Evolutionary conservation across 2,888 invertebrate species (phyloP).

Genomic region (Tupiocoris notatus): DNA sequence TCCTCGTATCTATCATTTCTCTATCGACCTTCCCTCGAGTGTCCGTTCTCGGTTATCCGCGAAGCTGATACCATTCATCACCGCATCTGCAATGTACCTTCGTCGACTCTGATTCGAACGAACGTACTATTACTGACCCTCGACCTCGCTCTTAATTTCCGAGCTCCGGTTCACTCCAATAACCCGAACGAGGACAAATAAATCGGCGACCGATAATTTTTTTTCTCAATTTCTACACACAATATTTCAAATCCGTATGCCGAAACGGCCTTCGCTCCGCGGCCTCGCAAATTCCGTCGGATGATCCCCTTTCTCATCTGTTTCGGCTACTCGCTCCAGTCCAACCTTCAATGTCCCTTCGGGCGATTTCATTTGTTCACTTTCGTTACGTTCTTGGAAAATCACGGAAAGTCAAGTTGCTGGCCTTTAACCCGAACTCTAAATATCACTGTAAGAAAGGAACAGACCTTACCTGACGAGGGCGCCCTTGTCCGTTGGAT

Average conservation of each 20-base stretch:
- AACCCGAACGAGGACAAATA: background rate
- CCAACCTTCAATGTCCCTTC: background rate
- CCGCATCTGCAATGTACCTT: background rate
- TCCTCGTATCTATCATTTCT: background rate
- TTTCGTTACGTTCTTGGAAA: background rate
- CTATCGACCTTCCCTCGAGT: background rate
- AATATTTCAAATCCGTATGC: background rate
- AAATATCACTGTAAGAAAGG: background rate
- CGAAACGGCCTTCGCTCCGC: background rate
- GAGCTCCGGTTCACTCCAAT: background rate
- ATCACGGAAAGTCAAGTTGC: background rate
- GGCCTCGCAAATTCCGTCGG: background rate
- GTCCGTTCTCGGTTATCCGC: background rate
- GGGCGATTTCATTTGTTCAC: background rate
- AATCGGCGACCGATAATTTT: background rate
- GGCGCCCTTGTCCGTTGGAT: no score
- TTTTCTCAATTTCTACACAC: background rate
- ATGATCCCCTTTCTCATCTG: background rate
- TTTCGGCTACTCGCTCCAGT: background rate
- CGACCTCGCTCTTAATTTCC: background rate
- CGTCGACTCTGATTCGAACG: no score
- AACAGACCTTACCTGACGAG: background rate
- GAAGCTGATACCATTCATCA: background rate
- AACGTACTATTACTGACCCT: background rate
- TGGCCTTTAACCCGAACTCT: background rate